Evolutionary conservation across 2,888 invertebrate genomes (phyloP).

Genomic region (Beris chalybata): DNA sequence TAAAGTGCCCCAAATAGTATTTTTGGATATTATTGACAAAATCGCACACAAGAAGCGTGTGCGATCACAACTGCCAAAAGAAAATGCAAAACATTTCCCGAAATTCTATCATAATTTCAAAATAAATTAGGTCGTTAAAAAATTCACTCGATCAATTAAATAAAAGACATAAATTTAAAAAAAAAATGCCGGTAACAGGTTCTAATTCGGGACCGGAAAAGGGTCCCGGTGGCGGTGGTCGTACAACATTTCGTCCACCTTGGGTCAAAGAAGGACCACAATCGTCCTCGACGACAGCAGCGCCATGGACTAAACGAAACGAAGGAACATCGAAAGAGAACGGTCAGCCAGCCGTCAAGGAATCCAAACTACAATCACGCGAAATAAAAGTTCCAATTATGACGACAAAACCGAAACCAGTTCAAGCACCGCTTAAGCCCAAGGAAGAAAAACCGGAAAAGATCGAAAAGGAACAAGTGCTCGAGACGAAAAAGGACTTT

Average conservation of each 20-base stretch:
- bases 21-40: constrained; percentile 24
- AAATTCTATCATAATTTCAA: too few relatives aligned
- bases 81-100: too few relatives aligned
- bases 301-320: constrained; percentile 58
- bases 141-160: background rate
- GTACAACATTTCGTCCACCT: constrained; percentile 69
- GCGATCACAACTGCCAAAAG: background rate
- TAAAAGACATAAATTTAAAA: constrained; percentile 14
- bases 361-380: constrained; percentile 46
- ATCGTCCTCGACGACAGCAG: constrained; percentile 52
- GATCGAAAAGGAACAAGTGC: constrained; percentile 6
- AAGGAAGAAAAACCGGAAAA: constrained; percentile 42
- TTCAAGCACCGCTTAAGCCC: constrained; percentile 42
- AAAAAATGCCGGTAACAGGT: constrained; percentile 49
- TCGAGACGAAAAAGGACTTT: background rate
- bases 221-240: constrained; percentile 52
- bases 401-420: constrained; percentile 45
- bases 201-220: constrained; percentile 43
- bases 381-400: constrained; percentile 55
- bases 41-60: background rate
- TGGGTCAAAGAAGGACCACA: constrained; percentile 66
- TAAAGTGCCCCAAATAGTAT: constrained; percentile 27
- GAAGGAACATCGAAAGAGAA: constrained; percentile 41
- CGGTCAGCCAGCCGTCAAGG: constrained; percentile 36
- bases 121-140: background rate